These are phyloP conservation scores for Lineus longissimus DNA, from an alignment of 1,140 invertebrate genomes.

Conservation along the genomic window DNA sequence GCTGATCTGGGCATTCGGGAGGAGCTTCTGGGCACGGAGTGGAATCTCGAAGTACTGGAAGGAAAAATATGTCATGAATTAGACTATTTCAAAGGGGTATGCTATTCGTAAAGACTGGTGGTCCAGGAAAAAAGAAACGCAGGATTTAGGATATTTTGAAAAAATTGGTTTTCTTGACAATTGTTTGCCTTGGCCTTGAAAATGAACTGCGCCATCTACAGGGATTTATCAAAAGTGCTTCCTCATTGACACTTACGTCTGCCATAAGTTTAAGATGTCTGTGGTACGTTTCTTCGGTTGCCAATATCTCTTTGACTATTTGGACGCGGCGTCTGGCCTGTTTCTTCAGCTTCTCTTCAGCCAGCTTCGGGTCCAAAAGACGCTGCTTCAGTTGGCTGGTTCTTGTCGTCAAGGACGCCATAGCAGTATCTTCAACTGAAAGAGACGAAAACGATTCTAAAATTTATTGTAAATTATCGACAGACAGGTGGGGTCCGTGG, in stretches of 20 bases:
- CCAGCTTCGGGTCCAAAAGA: slow-evolving; percentile 14
- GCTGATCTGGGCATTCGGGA: slow-evolving; percentile 59
- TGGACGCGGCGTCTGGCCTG: slow-evolving; percentile 33
- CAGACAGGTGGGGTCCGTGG: no score
- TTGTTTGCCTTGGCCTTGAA: background rate
- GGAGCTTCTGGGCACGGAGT: slow-evolving; percentile 59
- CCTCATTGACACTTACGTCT: slow-evolving; percentile 60
- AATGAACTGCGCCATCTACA: no score
- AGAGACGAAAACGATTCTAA: no score
- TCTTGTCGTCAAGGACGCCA: no score
- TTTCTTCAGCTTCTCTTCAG: slow-evolving; percentile 23
- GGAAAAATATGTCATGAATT: slow-evolving; percentile 7
- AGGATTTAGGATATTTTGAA: background rate
- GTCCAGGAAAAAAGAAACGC: slow-evolving; percentile 5
- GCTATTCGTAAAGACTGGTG: slow-evolving; percentile 16
- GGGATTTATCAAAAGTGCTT: no score
- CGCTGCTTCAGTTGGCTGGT: no score
- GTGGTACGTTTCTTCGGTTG: slow-evolving; percentile 69
- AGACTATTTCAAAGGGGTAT: background rate
- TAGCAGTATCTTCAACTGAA: no score
- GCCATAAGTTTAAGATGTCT: slow-evolving; percentile 66
- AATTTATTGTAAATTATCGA: no score
- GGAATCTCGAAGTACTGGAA: slow-evolving; percentile 67
- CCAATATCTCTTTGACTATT: slow-evolving; percentile 62
- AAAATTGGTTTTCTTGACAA: background rate